Evolutionary conservation across 2,797 vertebrate genomes (phyloP).

Genomic region (Bryconaethiops microstoma): DNA sequence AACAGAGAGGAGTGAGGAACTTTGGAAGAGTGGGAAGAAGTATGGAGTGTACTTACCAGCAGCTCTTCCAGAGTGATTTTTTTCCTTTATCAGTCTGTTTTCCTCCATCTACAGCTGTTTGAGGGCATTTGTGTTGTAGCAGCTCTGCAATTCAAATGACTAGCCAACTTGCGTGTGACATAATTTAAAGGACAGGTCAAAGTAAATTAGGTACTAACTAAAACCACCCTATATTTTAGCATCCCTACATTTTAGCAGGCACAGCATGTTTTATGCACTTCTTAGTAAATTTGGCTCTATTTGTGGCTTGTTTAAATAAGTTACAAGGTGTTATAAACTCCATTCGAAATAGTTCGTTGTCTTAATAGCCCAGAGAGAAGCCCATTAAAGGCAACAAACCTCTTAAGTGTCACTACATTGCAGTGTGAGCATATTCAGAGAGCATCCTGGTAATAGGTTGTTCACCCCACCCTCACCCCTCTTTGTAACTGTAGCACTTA

Average conservation of each 20-base stretch:
- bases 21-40: conserved; percentile 5
- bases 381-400: conserved; percentile 25
- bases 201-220: no score
- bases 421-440: conserved; percentile 17
- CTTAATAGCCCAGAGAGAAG: conserved; percentile 36
- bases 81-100: no score
- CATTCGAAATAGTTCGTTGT: conserved; percentile 11
- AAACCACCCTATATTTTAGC: no score
- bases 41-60: not conserved
- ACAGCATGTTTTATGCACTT: no score
- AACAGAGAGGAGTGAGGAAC: not conserved
- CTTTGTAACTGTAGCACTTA: conserved; percentile 37
- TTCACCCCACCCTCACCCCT: conserved; percentile 14
- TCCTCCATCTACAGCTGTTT: no score
- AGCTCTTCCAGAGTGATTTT: no score
- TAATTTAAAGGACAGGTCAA: no score
- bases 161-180: no score
- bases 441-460: conserved; percentile 41
- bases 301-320: conserved; percentile 33
- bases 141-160: no score
- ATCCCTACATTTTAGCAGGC: no score
- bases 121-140: no score
- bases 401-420: conserved; percentile 33
- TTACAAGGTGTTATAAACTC: conserved; percentile 25
- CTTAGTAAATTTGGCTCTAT: no score